phyloP scores from a whole-genome alignment of 2,888 invertebrate genomes.

The Peribatodes rhomboidaria region DNA sequence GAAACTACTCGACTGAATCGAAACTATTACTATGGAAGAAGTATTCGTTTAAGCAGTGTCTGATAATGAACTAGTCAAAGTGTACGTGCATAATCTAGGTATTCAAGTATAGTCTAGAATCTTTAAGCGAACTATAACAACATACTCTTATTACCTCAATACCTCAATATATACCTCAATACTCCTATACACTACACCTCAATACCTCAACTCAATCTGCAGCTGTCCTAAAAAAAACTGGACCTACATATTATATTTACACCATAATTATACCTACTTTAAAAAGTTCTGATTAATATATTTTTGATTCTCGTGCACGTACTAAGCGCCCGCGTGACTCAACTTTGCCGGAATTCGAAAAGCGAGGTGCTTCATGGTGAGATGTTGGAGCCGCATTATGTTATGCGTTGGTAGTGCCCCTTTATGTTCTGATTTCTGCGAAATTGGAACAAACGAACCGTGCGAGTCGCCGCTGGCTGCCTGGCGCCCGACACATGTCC shows the following conservation, averaged over 20 bases:
- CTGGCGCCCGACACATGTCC: constrained; percentile 2
- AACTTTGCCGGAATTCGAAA: neutral
- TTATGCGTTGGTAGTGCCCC: neutral
- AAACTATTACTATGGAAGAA: neutral
- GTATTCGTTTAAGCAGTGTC: neutral
- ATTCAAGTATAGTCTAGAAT: too few relatives aligned
- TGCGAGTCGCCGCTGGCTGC: neutral
- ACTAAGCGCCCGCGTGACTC: neutral
- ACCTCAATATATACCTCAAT: too few relatives aligned
- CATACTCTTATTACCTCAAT: too few relatives aligned
- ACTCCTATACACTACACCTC: too few relatives aligned
- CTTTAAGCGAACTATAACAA: too few relatives aligned
- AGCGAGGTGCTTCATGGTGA: neutral
- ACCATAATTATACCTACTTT: too few relatives aligned
- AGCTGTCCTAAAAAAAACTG: too few relatives aligned
- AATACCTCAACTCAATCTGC: too few relatives aligned
- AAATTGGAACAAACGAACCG: neutral
- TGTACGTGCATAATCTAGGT: too few relatives aligned
- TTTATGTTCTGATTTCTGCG: constrained; percentile 8
- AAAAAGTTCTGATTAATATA: neutral
- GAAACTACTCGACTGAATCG: neutral
- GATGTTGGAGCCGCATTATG: neutral
- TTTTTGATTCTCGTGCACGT: neutral
- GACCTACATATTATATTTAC: too few relatives aligned
- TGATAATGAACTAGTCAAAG: too few relatives aligned